Base-by-base conservation (phyloP, 2,113 vertebrate genomes). In the Triplophysa siluroides region DNA sequence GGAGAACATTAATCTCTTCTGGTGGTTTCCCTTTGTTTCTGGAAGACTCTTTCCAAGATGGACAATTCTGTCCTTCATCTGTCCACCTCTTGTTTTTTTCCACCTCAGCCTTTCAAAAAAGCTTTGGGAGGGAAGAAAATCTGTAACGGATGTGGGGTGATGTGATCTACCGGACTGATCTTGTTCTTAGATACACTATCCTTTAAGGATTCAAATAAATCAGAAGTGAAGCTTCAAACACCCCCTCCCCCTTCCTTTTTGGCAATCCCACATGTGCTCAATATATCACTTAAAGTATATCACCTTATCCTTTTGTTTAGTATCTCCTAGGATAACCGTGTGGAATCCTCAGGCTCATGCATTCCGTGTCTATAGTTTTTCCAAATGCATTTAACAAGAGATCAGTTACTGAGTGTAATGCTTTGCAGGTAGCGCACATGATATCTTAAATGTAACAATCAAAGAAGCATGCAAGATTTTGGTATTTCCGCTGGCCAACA, bases 401-500 rank as follows among this genome's bases (percentile, higher is more conserved):
- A 88, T 83, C 89, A 90, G 94, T 94, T 94, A 94, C 88, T 89
- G 93, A 89, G 92, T 89, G 92, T 96, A 97, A 96, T 96, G 95
- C 92, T 90, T 97, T 94, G 93, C 95, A 96, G 91, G 94, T 98
- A 95, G 96, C 95, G 90, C 95, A 98, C 92, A 96, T 93, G 95
- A 98, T 97, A 98, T 94, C 95, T 96, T 94, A 92, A 98, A 98
- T 97, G 96, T 96, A 97, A 97, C 96, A 98, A 96, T 98, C 96
- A 98, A 97, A 98, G 94, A 92, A 92, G 87, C 92, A 92, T 88
- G 93, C 91, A 92, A 93, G 94, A 94, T 93, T 93, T 93, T 90
- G 94, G 95, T 94, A 97, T 97, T 98, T 98, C 96, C 92, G 90
- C 90, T 91, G 92, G 89, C 87, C 93, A 91, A 91, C 96, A 96